Evolutionary conservation across 2,888 invertebrate genomes (phyloP), one percentile per base, ranked within the genome.

Genomic region (Mechanitis mazaeus): DNA sequence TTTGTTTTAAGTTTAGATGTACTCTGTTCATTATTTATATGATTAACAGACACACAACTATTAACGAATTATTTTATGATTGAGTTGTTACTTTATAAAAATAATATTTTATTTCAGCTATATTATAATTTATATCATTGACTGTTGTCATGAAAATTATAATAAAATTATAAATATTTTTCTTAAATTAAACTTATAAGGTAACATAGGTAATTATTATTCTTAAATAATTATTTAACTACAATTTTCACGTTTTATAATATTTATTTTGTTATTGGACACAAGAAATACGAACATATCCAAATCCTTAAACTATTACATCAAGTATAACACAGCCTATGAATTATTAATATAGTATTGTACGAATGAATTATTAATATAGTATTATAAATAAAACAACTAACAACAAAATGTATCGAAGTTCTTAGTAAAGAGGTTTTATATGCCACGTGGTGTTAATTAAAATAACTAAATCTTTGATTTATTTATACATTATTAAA

Each of bases 331-430:
- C 65, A 59, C 35, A 58, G 35, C 4, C 58, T 68, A 76, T 81
- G 77, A 81, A 83, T 83, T 68, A 84, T 81, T 79, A 77, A 83
- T 71, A 60, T 64, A 65, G 56, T 68, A 69, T 70, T 67, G 71
- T 70, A 69, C 66, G 69, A 73, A 77, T 20, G 20, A 20, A 20
- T 20, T 20, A 20, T 20, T 20, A 20, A 20, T 20, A 20, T 20
- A 20, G 20, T 20, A 20, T 20, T 20, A 20, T 76, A 75, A 47
- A 31, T 31, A 50, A 50, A 50, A 50, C 42, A 9, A 42, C 42
- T 11, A 42, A 42, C 9, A 42, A 42, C 50, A 50, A 50, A 50
- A 50, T 50, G 31, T 28, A 31, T 31, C 31, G 50, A 47, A 42
- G 31, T 50, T 50, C 50, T 31, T 31, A 50, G 50, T 50, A 50